Percentiles rank a stretch among this genome's conserved stretches.
phyloP scores from a whole-genome alignment of 2,888 invertebrate species.

The Dromius quadrimaculatus region DNA sequence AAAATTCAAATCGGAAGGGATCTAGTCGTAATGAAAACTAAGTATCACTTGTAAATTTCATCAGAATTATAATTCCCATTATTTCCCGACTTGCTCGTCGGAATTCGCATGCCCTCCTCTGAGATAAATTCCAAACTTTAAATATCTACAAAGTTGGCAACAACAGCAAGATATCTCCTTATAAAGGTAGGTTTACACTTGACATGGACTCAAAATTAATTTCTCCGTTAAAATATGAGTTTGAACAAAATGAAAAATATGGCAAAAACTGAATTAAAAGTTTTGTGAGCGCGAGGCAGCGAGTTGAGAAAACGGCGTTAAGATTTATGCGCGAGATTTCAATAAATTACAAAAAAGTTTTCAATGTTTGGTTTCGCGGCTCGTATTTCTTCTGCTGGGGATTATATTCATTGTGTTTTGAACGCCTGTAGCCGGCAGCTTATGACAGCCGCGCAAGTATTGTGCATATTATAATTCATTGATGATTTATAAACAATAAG shows the following conservation, averaged over 20 bases:
- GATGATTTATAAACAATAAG: no score
- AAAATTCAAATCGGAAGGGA: no score
- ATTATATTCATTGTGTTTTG: constrained; percentile 38
- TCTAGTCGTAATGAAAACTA: constrained; percentile 23
- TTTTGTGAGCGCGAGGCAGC: constrained; percentile 38
- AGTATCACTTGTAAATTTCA: constrained; percentile 37
- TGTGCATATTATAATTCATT: constrained; percentile 18
- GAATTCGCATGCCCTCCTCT: constrained; percentile 3
- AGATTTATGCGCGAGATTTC: constrained; percentile 59
- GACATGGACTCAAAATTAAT: constrained; percentile 52
- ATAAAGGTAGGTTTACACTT: constrained; percentile 34
- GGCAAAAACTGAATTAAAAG: constrained; percentile 53
- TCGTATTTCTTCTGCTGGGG: constrained; percentile 44
- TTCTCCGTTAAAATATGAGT: constrained; percentile 52
- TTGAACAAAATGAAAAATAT: constrained; percentile 53
- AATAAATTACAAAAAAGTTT: constrained; percentile 56
- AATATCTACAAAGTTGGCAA: constrained; percentile 37
- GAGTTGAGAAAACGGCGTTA: constrained; percentile 47
- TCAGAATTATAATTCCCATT: constrained; percentile 30
- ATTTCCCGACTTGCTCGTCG: neutral
- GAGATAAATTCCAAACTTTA: constrained; percentile 37
- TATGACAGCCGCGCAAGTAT: constrained; percentile 5
- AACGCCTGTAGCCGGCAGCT: neutral
- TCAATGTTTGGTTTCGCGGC: constrained; percentile 51
- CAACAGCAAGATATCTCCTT: constrained; percentile 28